Base-by-base conservation (phyloP, 2,888 invertebrate genomes). In the Timema cristinae region DNA sequence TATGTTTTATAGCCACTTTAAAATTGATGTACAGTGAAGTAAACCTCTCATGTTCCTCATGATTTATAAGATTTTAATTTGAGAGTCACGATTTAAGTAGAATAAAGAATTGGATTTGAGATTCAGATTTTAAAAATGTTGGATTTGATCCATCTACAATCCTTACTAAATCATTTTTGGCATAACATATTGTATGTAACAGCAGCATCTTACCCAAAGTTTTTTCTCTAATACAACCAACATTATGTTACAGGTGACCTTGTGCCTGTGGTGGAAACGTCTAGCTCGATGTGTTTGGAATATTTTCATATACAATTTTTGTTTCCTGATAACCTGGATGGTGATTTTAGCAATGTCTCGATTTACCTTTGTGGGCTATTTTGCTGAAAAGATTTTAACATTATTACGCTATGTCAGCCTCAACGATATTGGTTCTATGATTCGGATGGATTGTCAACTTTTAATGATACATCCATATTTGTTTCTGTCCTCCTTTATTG, bases 271-370 rank as follows among this genome's bases (percentile, higher is more conserved):
- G 79, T 80, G 82, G 77, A 80, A 80, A 71, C 79, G 82, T 73
- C 67, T 79, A 5, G 76, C 78, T 0, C 75, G 77, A 15, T 80
- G 78, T 69, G 74, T 83, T 13, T 81, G 83, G 79, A 80, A 80
- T 71, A 75, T 83, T 54, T 80, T 83, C 67, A 82, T 83, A 69
- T 83, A 82, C 77, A 85, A 85, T 77, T 79, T 82, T 59, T 76
- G 81, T 54, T 77, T 84, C 32, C 81, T 82, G 73, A 71, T 84
- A 47, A 63, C 80, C 5, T 85, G 85, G 84, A 78, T 85, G 66
- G 78, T 81, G 15, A 75, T 84, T n/a, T 78, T 84, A 48, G 82
- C 81, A 32, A 74, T 83, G n/a, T 80, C 81, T 73, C 81, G 82
- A 71, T 80, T 84, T 76, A 79, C 82, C 5, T 77, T 81, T 56